Evolutionary conservation across 2,888 invertebrate genomes (phyloP).

Genomic region (Poecilus cupreus): DNA sequence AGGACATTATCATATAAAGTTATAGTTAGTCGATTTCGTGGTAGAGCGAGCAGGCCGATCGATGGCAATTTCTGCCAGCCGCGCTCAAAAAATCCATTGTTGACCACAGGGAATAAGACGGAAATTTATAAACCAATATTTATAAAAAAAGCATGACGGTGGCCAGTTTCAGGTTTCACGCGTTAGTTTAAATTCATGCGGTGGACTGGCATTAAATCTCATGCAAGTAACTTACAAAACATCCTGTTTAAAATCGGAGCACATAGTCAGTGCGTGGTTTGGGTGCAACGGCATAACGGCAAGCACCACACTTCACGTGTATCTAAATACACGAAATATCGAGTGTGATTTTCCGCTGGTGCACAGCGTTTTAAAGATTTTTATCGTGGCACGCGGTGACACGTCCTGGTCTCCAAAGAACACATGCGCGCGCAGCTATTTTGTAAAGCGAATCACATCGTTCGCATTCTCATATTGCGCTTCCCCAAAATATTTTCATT

Average conservation of each 20-base stretch:
- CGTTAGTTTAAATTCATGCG: constrained; percentile 13
- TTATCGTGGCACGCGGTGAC: constrained; percentile 12
- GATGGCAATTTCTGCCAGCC: neutral
- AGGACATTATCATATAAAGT: constrained; percentile 22
- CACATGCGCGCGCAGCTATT: constrained; percentile 10
- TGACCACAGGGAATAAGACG: neutral
- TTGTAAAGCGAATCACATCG: neutral
- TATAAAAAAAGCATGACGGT: neutral
- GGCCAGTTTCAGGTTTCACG: neutral
- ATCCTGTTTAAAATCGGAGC: constrained; percentile 1
- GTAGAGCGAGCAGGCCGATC: constrained; percentile 6
- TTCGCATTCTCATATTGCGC: neutral
- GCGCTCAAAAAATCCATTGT: neutral
- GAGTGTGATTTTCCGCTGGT: constrained; percentile 34
- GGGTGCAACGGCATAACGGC: too few relatives aligned
- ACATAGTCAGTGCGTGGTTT: constrained; percentile 23
- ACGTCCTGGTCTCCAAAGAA: neutral
- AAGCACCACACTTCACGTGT: too few relatives aligned
- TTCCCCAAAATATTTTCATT: neutral
- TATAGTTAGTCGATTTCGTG: constrained; percentile 32
- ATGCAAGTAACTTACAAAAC: constrained; percentile 31
- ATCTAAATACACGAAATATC: constrained; percentile 46
- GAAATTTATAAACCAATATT: constrained; percentile 11
- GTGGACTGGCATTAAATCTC: constrained; percentile 16
- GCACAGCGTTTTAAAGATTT: constrained; percentile 40